Conservation (phyloP, 2,113 vertebrate genomes). For the Columba livia region DNA sequence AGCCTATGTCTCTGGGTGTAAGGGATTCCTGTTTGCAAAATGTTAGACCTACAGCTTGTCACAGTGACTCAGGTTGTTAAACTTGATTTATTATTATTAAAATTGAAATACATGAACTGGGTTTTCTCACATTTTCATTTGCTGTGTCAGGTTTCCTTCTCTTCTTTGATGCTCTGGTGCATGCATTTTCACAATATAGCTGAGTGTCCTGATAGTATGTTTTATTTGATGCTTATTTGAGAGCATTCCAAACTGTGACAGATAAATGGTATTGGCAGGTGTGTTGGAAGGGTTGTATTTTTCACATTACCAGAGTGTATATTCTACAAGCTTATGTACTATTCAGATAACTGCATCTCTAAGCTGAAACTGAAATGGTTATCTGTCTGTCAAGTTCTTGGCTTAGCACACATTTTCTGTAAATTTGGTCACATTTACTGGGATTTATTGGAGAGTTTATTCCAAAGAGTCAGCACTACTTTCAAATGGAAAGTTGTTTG, state of each 20-base stretch:
- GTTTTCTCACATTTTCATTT: neutral
- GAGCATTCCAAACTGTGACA: neutral
- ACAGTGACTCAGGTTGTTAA: neutral
- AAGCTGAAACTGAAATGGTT: slow-evolving; percentile 18
- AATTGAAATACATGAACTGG: neutral
- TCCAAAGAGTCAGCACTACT: slow-evolving; percentile 15
- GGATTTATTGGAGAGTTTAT: slow-evolving; percentile 51
- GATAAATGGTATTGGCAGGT: slow-evolving; percentile 3
- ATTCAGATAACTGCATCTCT: slow-evolving; percentile 40
- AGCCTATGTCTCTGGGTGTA: neutral
- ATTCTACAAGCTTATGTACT: slow-evolving; percentile 22
- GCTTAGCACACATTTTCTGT: slow-evolving; percentile 40
- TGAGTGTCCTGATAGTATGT: neutral
- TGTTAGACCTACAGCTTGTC: neutral
- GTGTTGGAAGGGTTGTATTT: slow-evolving; percentile 4
- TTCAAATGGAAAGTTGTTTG: slow-evolving; percentile 22
- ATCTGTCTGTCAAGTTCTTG: slow-evolving; percentile 21
- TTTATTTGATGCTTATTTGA: slow-evolving; percentile 18
- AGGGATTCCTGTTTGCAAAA: neutral
- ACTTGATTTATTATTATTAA: neutral
- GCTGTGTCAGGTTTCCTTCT: neutral
- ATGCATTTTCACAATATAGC: neutral
- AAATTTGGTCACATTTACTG: slow-evolving; percentile 30
- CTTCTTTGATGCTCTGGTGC: neutral
- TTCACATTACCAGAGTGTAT: neutral